Base-by-base conservation (phyloP, 2,888 invertebrate genomes). In the Phragmatobia fuliginosa region DNA sequence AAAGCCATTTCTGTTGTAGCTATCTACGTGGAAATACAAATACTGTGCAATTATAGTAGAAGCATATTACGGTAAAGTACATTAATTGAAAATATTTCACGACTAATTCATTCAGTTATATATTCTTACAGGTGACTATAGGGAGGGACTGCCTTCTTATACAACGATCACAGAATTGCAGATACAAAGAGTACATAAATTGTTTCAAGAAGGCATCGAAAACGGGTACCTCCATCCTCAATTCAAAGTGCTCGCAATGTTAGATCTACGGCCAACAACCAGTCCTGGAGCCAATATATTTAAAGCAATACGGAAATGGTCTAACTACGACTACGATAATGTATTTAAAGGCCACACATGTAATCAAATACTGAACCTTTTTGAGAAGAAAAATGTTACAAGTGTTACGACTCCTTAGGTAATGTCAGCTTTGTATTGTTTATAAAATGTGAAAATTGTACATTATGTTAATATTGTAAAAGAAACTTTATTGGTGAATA, bases 211-310 rank as follows among this genome's bases (percentile, higher is more conserved):
- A 36, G 94, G 93, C 2, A 88, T 94, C 0, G 36, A 74, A n/a
- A 71, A 73, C 1, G 92, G 92, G 0, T 82, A 86, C 67, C 76
- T 94, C 2, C 84, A 88, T 16, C 82, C 85, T 0, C 78, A 90
- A 61, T 93, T 89, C 74, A 78, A 83, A 36, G 85, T 94, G 1
- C 78, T 92, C 0, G 92, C 89, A 0, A 91, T 91, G 0, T 87
- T 75, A 61, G 93, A 94, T 69, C 60, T 93, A 0, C 63, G 74
- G 6, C 0, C 2, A 4, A 86, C 90, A 0, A 82, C 80, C 0
- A 93, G 93, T 63, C 94, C 94, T 0, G 94, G 94, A 0, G 84
- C 87, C 0, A 89, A 88, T 66, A 81, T 94, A 0, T 87, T 91
- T 77, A 84, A 85, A 4, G 90, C 85, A 2, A 84, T 94, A 63